Conservation (phyloP, 2,113 vertebrate species). For the Petromus typicus region DNA sequence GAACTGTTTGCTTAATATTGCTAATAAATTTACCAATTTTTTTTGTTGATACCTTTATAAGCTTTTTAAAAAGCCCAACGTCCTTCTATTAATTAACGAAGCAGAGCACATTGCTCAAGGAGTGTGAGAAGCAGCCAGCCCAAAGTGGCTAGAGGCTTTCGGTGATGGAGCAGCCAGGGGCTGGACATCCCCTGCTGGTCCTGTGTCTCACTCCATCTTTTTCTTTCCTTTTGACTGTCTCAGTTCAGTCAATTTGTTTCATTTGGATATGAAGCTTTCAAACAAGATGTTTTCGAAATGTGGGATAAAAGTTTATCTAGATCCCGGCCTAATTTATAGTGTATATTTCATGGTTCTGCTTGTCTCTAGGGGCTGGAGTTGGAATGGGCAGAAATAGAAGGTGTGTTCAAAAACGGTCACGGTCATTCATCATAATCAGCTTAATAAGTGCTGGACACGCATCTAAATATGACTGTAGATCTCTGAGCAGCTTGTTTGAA, state of each 20-base stretch:
- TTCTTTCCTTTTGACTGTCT: not conserved
- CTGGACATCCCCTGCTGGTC: not conserved
- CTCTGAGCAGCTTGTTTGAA: not conserved
- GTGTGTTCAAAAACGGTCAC: too few species aligned
- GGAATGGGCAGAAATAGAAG: not conserved
- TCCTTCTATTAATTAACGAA: not conserved
- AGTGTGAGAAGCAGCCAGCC: not conserved
- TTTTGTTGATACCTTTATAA: not conserved
- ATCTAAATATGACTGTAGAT: not conserved
- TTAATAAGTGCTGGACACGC: not conserved
- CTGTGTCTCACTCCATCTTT: not conserved
- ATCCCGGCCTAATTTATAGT: not conserved
- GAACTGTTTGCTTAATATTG: not conserved
- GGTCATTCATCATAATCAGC: not conserved
- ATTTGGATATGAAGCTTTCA: not conserved
- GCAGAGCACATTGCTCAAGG: not conserved
- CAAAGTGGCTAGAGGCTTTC: not conserved
- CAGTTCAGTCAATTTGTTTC: not conserved
- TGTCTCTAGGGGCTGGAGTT: not conserved
- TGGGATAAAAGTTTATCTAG: not conserved
- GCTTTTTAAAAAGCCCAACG: not conserved
- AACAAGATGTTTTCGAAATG: conserved; percentile 25
- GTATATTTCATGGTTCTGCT: not conserved
- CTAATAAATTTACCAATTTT: not conserved
- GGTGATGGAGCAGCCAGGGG: not conserved